These are phyloP conservation scores for Hypomecis punctinalis DNA, from an alignment of 2,888 invertebrate genomes.

Conservation along the genomic window DNA sequence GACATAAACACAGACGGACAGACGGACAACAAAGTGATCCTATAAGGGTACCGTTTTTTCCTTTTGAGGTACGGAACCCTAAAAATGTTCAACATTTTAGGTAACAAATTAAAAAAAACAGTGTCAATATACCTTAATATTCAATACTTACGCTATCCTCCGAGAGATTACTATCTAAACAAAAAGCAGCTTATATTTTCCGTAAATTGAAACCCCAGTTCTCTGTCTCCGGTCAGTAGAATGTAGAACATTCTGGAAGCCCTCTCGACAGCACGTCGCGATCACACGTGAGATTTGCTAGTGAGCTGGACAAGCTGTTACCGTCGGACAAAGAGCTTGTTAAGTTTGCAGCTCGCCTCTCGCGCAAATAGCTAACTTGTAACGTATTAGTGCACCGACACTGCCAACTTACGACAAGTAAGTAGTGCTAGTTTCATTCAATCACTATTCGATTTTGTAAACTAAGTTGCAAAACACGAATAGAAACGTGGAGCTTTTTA, in stretches of 20 bases:
- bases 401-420: constrained; percentile 47
- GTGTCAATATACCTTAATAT: too few species aligned
- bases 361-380: constrained; percentile 69
- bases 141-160: too few species aligned
- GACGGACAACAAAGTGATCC: too few species aligned
- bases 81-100: too few species aligned
- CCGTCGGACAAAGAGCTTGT: constrained; percentile 64
- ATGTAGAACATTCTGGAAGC: constrained; percentile 24
- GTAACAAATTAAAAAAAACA: too few species aligned
- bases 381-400: constrained; percentile 48
- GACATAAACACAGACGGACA: too few species aligned
- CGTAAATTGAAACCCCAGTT: constrained; percentile 1
- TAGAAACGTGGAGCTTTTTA: too few species aligned
- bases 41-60: too few species aligned
- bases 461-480: too few species aligned
- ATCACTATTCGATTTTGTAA: not conserved
- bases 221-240: constrained; percentile 7
- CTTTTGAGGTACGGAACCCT: too few species aligned
- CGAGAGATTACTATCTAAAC: too few species aligned
- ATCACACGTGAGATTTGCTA: constrained; percentile 57
- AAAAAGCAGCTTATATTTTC: not conserved
- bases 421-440: not conserved
- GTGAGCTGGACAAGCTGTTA: constrained; percentile 52
- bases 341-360: constrained; percentile 67
- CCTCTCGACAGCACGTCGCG: constrained; percentile 29